A percentile compares a stretch with the other conserved stretches of the same genome.
Evolutionary conservation across 2,113 vertebrate genomes (phyloP).

Genomic region (Ariopsis seemanni): DNA sequence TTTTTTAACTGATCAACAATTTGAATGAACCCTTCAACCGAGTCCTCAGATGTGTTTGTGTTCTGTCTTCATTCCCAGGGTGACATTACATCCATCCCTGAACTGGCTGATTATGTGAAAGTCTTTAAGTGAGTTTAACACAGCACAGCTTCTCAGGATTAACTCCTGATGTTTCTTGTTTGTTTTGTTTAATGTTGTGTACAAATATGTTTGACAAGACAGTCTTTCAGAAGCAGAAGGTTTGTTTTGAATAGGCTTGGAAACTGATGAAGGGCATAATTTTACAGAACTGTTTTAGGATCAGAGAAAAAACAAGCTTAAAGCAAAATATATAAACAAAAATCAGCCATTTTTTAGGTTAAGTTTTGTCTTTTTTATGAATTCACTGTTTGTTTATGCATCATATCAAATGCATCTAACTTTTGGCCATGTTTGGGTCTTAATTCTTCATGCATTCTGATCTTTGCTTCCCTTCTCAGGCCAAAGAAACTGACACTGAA

Average conservation of each 20-base stretch:
- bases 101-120: slow-evolving; percentile 96
- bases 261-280: background rate
- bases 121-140: slow-evolving; percentile 95
- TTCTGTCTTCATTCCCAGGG: slow-evolving; percentile 72
- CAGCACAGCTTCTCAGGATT: background rate
- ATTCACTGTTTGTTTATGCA: background rate
- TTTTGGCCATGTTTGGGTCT: background rate
- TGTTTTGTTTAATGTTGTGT: background rate
- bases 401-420: background rate
- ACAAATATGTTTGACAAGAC: background rate
- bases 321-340: background rate
- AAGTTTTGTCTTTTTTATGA: too few relatives aligned
- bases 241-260: background rate
- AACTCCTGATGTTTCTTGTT: background rate
- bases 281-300: background rate
- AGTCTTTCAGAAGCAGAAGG: background rate
- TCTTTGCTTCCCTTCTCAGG: slow-evolving; percentile 60
- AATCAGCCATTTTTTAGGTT: too few relatives aligned
- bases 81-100: slow-evolving; percentile 98
- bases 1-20: background rate
- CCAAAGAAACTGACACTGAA: slow-evolving; percentile 98
- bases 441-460: background rate
- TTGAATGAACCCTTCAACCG: background rate
- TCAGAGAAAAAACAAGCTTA: background rate
- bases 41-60: slow-evolving; percentile 20